Evolutionary conservation across 2,797 vertebrate species (phyloP).

Genomic region (Neopelma chrysocephalum): DNA sequence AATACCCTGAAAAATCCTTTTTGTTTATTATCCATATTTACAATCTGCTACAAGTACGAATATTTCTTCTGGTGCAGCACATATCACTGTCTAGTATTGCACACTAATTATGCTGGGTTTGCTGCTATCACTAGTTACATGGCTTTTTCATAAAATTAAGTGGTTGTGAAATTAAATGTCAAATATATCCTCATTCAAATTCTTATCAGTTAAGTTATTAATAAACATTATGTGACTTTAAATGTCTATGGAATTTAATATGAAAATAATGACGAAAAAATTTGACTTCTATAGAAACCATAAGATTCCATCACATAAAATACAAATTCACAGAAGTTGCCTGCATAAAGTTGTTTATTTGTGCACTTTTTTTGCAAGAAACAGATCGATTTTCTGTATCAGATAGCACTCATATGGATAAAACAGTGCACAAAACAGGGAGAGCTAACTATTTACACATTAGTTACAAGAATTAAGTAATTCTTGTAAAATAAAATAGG

Average conservation of each 20-base stretch:
- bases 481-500: neutral
- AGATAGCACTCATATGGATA: neutral
- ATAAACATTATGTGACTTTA: neutral
- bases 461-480: neutral
- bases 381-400: neutral
- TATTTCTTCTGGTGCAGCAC: conserved; percentile 31
- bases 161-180: conserved; percentile 38
- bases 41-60: conserved; percentile 41
- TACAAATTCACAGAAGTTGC: neutral
- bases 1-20: conserved; percentile 43
- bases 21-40: conserved; percentile 57
- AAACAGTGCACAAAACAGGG: neutral
- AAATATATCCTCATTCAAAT: neutral
- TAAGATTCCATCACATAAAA: neutral
- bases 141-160: conserved; percentile 55
- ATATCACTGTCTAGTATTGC: conserved; percentile 27
- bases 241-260: neutral
- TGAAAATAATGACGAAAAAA: neutral
- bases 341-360: neutral
- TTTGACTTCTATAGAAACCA: neutral
- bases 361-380: neutral
- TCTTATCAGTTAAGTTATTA: neutral
- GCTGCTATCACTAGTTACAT: conserved; percentile 35
- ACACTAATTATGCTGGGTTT: conserved; percentile 27
- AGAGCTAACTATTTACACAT: neutral